phyloP scores from a whole-genome alignment of 2,888 invertebrate genomes.

The Smittia aterrima region DNA sequence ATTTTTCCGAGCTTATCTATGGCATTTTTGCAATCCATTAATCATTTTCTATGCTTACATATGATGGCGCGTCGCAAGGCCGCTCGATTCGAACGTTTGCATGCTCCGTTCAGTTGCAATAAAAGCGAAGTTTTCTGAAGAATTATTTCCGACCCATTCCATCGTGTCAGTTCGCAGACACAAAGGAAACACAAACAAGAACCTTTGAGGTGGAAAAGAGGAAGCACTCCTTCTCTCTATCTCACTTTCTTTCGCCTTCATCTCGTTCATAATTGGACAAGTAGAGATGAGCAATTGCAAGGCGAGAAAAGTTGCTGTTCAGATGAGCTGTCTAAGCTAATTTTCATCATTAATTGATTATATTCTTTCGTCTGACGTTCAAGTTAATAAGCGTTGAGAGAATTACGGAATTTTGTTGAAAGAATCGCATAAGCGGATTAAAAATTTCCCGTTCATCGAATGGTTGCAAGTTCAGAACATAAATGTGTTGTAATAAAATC shows the following conservation, averaged over 20 bases:
- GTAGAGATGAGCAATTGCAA: slow-evolving; percentile 28
- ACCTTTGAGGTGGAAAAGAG: slow-evolving; percentile 27
- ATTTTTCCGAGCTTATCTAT: slow-evolving; percentile 25
- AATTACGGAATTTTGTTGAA: not conserved
- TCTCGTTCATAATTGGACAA: slow-evolving; percentile 20
- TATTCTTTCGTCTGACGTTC: slow-evolving; percentile 1
- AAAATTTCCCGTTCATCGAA: too few relatives aligned
- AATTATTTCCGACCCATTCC: slow-evolving; percentile 12
- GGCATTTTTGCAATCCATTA: slow-evolving; percentile 32
- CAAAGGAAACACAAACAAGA: slow-evolving; percentile 1
- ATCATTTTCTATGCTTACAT: slow-evolving; percentile 16
- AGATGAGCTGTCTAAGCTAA: slow-evolving; percentile 24
- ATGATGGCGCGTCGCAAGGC: not conserved
- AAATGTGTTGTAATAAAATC: too few relatives aligned
- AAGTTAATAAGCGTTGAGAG: not conserved
- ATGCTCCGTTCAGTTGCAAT: not conserved
- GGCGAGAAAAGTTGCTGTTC: not conserved
- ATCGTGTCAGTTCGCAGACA: not conserved
- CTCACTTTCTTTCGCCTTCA: not conserved
- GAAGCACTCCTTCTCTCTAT: too few relatives aligned
- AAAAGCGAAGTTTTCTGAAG: not conserved
- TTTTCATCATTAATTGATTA: slow-evolving; percentile 32
- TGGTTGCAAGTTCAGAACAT: too few relatives aligned
- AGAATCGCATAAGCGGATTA: too few relatives aligned
- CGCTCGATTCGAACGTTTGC: not conserved